Base-by-base conservation (phyloP, 2,113 vertebrate species). In the Isichthys henryi region DNA sequence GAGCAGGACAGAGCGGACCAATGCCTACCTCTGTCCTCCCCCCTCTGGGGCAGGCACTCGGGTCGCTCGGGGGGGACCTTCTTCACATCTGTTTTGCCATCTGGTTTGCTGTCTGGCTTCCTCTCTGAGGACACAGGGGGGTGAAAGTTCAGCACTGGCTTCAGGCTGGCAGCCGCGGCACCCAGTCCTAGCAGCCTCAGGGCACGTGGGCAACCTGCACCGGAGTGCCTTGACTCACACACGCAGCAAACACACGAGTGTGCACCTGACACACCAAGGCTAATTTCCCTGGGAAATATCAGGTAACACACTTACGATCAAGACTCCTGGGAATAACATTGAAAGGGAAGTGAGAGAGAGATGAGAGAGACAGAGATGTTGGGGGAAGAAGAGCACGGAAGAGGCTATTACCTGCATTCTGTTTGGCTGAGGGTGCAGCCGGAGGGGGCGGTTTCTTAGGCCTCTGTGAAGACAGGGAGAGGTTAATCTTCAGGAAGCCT, bases 371-470 rank as follows among this genome's bases (percentile, higher is more conserved):
- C 39, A 86, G 9, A 83, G 70, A 88, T 15, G 13, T 49, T 62
- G 70, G 31, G 0, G 50, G 52, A 53, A 82, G 21, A 39, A 43
- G 58, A 15, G 27, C 4, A 88, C 0, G 9, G 70, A 53, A 53
- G 4, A 43, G 31, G 19, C 15, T 15, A 39, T 96, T 97, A 98
- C 98, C 97, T 97, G 97, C 91, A 92, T 93, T 95, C 96, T 96
- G 96, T 93, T 99, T 99, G 88, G 95, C 93, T 56, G 96, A 92
- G 13, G 98, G 97, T 87, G 97, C 97, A 31, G 96, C 97, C 21
- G 98, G 98, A 92, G 98, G 98, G 83, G 98, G 98, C 0, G 98
- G 98, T 92, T 99, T 99, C 96, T 98, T 99, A 92, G 98, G 98
- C 96, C 98, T 98, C 98, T 99, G 95, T 45, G 94, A 94, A 95